Percentiles rank a stretch among this genome's conserved stretches.
These are phyloP conservation scores for Lophura nycthemera DNA, from an alignment of 2,113 vertebrate species.

Conservation along the genomic window DNA sequence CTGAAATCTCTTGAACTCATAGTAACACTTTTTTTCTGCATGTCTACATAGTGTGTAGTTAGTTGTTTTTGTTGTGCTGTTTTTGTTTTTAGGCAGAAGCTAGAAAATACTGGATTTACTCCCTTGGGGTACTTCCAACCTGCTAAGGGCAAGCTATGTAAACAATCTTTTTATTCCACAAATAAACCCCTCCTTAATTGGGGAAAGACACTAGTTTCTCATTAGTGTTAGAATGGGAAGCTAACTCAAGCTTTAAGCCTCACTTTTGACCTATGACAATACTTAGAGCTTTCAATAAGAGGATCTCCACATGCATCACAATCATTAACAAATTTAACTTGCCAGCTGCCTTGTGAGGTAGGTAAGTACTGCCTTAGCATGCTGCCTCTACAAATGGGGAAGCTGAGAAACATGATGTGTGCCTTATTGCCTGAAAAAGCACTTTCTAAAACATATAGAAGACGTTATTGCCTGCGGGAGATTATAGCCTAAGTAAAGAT, in stretches of 20 bases:
- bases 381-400: background rate
- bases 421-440: slow-evolving; percentile 40
- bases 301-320: background rate
- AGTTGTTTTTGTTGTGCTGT: background rate
- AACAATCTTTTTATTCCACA: background rate
- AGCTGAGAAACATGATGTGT: background rate
- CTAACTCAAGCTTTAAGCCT: background rate
- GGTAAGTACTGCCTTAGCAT: background rate
- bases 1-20: slow-evolving; percentile 19
- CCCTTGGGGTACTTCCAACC: background rate
- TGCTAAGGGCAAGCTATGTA: background rate
- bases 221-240: background rate
- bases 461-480: background rate
- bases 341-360: background rate
- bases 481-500: background rate
- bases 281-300: background rate
- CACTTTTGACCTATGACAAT: slow-evolving; percentile 15
- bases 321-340: background rate
- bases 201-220: background rate
- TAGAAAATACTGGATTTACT: background rate
- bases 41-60: background rate
- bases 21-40: background rate
- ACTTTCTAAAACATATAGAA: background rate
- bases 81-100: background rate
- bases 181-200: background rate